Evolutionary conservation across 2,888 invertebrate genomes (phyloP).

Genomic region (Dysmachus trigonus): DNA sequence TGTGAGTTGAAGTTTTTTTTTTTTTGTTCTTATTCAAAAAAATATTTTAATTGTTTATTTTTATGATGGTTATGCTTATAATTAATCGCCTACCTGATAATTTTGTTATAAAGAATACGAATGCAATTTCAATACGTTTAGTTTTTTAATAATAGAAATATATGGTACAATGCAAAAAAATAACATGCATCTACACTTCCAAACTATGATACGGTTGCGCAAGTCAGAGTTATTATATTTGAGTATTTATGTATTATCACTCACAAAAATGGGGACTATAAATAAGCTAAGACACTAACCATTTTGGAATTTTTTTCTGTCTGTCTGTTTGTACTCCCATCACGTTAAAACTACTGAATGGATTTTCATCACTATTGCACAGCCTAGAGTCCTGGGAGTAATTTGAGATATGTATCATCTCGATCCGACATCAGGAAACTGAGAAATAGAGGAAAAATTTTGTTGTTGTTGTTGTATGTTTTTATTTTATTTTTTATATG

Average conservation of each 20-base stretch:
- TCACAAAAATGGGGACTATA: not conserved
- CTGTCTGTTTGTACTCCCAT: not conserved
- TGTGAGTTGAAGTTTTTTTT: too few species aligned
- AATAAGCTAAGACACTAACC: not conserved
- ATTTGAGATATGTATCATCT: not conserved
- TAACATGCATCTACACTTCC: not conserved
- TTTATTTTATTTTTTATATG: not conserved
- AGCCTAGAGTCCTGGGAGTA: not conserved
- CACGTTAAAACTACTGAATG: not conserved
- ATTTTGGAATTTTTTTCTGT: not conserved
- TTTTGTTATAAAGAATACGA: too few species aligned
- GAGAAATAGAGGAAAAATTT: not conserved
- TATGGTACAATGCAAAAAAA: not conserved
- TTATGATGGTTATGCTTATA: too few species aligned
- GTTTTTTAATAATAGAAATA: too few species aligned
- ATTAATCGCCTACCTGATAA: too few species aligned
- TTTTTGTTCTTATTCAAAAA: too few species aligned
- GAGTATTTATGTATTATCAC: not conserved
- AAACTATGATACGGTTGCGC: not conserved
- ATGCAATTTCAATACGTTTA: too few species aligned
- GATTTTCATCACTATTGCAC: not conserved
- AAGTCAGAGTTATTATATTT: not conserved
- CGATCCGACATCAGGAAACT: not conserved
- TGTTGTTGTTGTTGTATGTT: not conserved
- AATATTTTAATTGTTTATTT: too few species aligned